phyloP scores from a whole-genome alignment of 53 echinoderm and acorn worm genomes.

The Astropecten irregularis region DNA sequence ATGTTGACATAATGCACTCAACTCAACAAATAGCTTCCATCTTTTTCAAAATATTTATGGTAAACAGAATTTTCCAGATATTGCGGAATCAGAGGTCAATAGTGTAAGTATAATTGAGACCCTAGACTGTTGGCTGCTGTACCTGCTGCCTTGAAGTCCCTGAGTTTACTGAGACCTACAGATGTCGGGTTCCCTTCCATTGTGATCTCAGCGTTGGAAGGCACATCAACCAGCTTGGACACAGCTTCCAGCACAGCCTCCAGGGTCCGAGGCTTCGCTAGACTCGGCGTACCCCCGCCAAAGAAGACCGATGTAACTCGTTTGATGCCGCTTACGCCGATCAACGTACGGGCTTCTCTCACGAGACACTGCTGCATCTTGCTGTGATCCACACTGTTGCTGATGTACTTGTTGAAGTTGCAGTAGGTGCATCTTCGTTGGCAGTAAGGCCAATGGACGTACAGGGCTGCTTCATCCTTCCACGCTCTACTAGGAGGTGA shows the following conservation, averaged over 20 bases:
- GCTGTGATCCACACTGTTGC: slow-evolving; percentile 62
- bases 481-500: neutral
- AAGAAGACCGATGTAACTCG: slow-evolving; percentile 85
- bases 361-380: slow-evolving; percentile 75
- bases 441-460: slow-evolving; percentile 97
- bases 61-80: no score
- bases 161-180: slow-evolving; percentile 63
- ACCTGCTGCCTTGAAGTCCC: slow-evolving; percentile 80
- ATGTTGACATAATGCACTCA: neutral
- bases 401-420: slow-evolving; percentile 95
- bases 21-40: neutral
- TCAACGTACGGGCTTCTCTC: slow-evolving; percentile 66
- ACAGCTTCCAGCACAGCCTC: slow-evolving; percentile 71
- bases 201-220: slow-evolving; percentile 72
- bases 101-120: no score
- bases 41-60: no score
- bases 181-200: slow-evolving; percentile 96
- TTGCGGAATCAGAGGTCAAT: neutral
- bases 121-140: neutral
- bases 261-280: slow-evolving; percentile 77
- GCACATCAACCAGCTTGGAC: slow-evolving; percentile 42
- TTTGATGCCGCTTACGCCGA: slow-evolving; percentile 68
- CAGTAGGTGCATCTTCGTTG: slow-evolving; percentile 92
- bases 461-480: slow-evolving; percentile 76
- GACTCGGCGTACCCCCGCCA: slow-evolving; percentile 93